Conservation (phyloP, 2,113 vertebrate species). For the Odobenus rosmarus region DNA sequence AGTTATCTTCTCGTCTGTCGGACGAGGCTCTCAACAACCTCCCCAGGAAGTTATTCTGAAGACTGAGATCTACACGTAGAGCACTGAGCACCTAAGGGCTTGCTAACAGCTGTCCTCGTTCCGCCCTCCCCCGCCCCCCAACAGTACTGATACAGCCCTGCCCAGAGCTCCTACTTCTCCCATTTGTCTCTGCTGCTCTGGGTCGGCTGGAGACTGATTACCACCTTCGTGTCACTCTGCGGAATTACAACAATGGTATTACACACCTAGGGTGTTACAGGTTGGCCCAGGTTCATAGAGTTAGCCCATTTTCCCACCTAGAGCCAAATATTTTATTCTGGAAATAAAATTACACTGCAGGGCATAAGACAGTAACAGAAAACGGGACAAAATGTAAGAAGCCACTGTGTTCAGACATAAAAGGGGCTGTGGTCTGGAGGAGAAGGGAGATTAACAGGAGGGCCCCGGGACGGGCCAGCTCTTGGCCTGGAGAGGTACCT, state of each 20-base stretch:
- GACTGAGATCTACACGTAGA: background rate
- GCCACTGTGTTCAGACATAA: background rate
- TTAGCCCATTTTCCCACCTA: background rate
- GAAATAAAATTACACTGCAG: background rate
- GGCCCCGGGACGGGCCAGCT: accelerated
- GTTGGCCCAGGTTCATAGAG: background rate
- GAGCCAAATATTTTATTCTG: background rate
- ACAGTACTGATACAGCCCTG: accelerated
- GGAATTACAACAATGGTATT: too few species aligned
- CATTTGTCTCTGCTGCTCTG: too few species aligned
- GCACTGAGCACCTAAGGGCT: background rate
- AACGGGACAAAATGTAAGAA: background rate
- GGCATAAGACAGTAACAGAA: background rate
- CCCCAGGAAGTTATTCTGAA: background rate
- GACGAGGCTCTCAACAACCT: background rate
- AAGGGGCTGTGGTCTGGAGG: accelerated
- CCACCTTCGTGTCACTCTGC: too few species aligned
- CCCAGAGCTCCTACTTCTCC: background rate
- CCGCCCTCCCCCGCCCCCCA: too few species aligned
- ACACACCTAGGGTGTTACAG: background rate
- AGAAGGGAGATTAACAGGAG: background rate
- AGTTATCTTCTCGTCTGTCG: background rate
- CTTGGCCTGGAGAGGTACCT: background rate
- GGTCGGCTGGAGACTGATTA: too few species aligned
- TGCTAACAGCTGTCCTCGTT: accelerated